Percentiles rank a stretch among this genome's conserved stretches.
Conservation (phyloP, 1,140 invertebrate genomes). For the Amphibalanus amphitrite region DNA sequence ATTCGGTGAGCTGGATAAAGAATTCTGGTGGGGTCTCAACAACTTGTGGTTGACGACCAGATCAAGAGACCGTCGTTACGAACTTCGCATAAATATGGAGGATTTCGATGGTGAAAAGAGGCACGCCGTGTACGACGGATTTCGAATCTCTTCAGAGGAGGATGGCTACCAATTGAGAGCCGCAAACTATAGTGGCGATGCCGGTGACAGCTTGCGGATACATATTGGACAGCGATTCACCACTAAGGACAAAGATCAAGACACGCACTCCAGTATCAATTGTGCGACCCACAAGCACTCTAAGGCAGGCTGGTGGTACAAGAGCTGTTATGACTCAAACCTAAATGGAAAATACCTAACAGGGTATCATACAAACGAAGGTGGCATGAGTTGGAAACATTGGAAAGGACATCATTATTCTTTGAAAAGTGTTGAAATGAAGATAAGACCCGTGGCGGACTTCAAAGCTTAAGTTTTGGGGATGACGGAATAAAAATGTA, state of each 20-base stretch:
- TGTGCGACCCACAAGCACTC: conserved; percentile 16
- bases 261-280: conserved; percentile 4
- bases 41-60: neutral
- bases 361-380: too few relatives aligned
- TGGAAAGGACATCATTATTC: too few relatives aligned
- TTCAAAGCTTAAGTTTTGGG: too few relatives aligned
- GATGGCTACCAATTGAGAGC: neutral
- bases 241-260: conserved; percentile 18
- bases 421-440: too few relatives aligned
- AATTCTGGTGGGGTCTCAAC: conserved; percentile 9
- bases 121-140: neutral
- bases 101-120: neutral
- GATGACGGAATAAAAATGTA: too few relatives aligned
- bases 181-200: neutral
- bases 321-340: conserved; percentile 18
- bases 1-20: conserved; percentile 8
- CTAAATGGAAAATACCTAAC: too few relatives aligned
- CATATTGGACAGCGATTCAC: conserved; percentile 11
- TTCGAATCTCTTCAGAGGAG: neutral
- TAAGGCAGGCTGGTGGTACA: conserved; percentile 22
- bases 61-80: neutral
- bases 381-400: too few relatives aligned
- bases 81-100: neutral
- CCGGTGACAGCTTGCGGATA: neutral
- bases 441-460: too few relatives aligned